Conservation (phyloP, 2,113 vertebrate species). For the Acanthochromis polyacanthus region DNA sequence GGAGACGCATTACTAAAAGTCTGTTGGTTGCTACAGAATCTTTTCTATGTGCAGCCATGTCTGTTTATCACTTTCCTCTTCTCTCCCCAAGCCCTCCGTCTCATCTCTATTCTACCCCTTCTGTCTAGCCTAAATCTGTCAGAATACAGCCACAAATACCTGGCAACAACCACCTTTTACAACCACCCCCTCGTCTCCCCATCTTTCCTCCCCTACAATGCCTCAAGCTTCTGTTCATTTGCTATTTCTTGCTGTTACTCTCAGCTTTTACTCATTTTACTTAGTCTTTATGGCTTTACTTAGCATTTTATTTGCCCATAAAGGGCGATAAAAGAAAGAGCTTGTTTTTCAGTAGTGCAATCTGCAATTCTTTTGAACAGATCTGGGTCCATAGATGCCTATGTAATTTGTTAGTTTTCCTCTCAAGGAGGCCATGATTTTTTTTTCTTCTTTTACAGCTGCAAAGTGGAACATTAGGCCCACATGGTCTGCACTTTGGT, state of each 20-base stretch:
- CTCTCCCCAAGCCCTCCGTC: conserved; percentile 46
- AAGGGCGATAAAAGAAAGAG: conserved; percentile 57
- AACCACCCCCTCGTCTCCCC: conserved; percentile 40
- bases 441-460: conserved; percentile 8
- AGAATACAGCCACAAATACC: conserved; percentile 68
- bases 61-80: conserved; percentile 55
- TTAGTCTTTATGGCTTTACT: conserved; percentile 65
- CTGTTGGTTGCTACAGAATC: conserved; percentile 51
- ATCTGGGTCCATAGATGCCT: conserved; percentile 38
- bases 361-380: conserved; percentile 41
- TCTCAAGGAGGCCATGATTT: conserved; percentile 31
- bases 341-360: conserved; percentile 38
- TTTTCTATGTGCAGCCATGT: conserved; percentile 57
- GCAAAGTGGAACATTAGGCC: conserved; percentile 53
- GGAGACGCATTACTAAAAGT: conserved; percentile 61
- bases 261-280: conserved; percentile 58
- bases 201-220: conserved; percentile 22
- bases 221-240: conserved; percentile 65
- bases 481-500: conserved; percentile 20
- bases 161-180: conserved; percentile 59
- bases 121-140: conserved; percentile 78
- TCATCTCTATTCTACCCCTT: conserved; percentile 67
- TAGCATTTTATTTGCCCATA: conserved; percentile 70
- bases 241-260: conserved; percentile 36
- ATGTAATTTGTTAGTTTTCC: conserved; percentile 47